phyloP scores from a whole-genome alignment of 2,888 invertebrate species.

The Oligia fasciuncula region DNA sequence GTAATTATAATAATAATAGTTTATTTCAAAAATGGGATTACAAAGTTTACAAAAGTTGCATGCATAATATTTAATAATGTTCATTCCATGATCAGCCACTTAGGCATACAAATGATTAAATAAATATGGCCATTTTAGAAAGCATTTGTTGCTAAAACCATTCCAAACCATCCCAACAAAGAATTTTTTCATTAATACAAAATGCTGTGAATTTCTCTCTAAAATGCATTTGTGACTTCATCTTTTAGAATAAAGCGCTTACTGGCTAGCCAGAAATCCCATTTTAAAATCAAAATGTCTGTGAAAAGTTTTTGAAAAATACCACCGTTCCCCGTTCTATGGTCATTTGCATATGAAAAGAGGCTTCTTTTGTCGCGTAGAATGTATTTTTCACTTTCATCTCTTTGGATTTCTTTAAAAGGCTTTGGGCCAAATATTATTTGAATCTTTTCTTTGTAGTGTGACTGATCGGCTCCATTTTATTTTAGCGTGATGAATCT shows the following conservation, averaged over 20 bases:
- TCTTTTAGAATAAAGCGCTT: conserved; percentile 39
- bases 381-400: conserved; percentile 77
- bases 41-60: too few relatives aligned
- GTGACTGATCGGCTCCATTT: conserved; percentile 69
- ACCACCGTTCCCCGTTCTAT: conserved; percentile 69
- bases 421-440: conserved; percentile 68
- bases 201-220: conserved; percentile 20
- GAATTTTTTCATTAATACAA: conserved; percentile 13
- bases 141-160: background rate
- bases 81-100: too few relatives aligned
- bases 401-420: conserved; percentile 69
- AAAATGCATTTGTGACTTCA: conserved; percentile 30
- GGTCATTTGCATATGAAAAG: conserved; percentile 79
- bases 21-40: too few relatives aligned
- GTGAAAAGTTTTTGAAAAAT: conserved; percentile 73
- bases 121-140: background rate
- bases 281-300: conserved; percentile 67
- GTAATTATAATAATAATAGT: too few relatives aligned
- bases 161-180: conserved; percentile 10
- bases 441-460: conserved; percentile 66
- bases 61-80: too few relatives aligned
- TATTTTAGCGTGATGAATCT: conserved; percentile 68
- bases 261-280: conserved; percentile 53
- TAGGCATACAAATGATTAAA: too few relatives aligned
- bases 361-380: conserved; percentile 69